These are phyloP conservation scores for Nesoenas mayeri DNA, from an alignment of 2,113 vertebrate species.

Conservation along the genomic window DNA sequence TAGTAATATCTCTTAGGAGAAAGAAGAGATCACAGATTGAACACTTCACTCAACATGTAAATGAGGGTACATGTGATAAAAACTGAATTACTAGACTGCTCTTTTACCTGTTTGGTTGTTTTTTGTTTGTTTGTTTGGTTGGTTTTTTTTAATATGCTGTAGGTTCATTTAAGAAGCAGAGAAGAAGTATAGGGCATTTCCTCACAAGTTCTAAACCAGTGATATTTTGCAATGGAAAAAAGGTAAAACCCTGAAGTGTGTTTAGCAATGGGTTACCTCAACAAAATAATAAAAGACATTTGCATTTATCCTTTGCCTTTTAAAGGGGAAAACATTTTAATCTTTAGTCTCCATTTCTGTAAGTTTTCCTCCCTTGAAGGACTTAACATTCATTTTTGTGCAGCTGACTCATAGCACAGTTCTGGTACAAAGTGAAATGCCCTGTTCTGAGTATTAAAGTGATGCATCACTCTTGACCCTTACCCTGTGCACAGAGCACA, in stretches of 20 bases:
- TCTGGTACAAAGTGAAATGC: neutral
- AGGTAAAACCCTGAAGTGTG: neutral
- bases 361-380: neutral
- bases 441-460: neutral
- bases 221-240: neutral
- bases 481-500: accelerated
- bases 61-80: neutral
- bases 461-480: neutral
- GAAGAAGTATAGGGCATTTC: neutral
- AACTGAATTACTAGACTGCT: neutral
- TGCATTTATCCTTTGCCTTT: neutral
- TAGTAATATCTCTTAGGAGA: neutral
- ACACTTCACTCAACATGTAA: neutral
- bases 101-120: neutral
- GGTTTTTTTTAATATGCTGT: neutral
- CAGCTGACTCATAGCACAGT: neutral
- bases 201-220: neutral
- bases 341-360: neutral
- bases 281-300: neutral
- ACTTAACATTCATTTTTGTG: neutral
- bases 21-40: neutral
- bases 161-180: neutral
- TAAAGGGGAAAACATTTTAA: neutral
- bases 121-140: too few species aligned
- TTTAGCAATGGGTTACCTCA: neutral